Percentiles rank a stretch among this genome's conserved stretches.
Conservation (phyloP, 2,888 invertebrate genomes). For the Hololepta plana region DNA sequence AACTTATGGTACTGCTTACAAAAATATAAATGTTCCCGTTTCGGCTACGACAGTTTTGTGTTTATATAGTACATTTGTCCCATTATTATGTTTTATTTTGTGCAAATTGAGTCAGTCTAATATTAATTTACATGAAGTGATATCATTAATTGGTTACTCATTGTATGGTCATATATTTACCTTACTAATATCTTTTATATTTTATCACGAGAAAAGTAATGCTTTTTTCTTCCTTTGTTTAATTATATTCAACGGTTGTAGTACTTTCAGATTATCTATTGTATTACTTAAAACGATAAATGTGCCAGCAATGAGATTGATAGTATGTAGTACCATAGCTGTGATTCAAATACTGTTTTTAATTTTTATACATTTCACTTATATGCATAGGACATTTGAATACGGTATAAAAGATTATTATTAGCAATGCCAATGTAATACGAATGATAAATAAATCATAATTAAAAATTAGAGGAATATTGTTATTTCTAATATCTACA, state of each 20-base stretch:
- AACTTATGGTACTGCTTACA: constrained; percentile 24
- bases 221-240: constrained; percentile 28
- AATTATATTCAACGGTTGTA: constrained; percentile 28
- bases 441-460: too few species aligned
- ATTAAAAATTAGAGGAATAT: too few species aligned
- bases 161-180: constrained; percentile 30
- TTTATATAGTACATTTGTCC: constrained; percentile 21
- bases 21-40: constrained; percentile 14
- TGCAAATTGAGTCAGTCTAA: constrained; percentile 20
- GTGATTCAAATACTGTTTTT: constrained; percentile 29
- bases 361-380: constrained; percentile 32
- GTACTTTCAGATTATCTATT: constrained; percentile 28
- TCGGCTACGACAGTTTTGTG: constrained; percentile 21
- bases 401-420: constrained; percentile 17
- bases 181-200: constrained; percentile 23
- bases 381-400: constrained; percentile 28
- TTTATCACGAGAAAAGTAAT: constrained; percentile 26
- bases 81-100: constrained; percentile 20
- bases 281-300: constrained; percentile 28
- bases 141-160: constrained; percentile 28
- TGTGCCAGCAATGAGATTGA: constrained; percentile 27
- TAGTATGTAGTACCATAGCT: constrained; percentile 29
- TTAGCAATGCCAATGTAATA: too few species aligned
- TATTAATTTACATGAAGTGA: constrained; percentile 23
- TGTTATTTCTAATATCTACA: too few species aligned